Percentiles rank a stretch among this genome's conserved stretches.
Evolutionary conservation across 1,140 invertebrate genomes (phyloP).

Genomic region (Paramacrobiotus metropolitanus): DNA sequence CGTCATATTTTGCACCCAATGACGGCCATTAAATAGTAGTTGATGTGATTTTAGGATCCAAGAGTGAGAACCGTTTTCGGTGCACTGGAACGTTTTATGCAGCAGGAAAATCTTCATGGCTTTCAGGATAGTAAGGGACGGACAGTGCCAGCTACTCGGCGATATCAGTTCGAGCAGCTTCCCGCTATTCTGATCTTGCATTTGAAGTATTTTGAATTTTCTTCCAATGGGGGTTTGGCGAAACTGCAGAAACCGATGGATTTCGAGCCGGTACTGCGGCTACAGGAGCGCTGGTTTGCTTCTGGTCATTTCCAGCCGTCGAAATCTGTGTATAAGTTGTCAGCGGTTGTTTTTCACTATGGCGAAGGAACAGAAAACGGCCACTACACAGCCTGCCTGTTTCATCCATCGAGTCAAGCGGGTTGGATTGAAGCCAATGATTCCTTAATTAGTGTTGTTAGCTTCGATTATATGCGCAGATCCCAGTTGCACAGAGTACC

Average conservation of each 20-base stretch:
- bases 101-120: not conserved
- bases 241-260: not conserved
- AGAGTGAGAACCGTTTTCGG: not conserved
- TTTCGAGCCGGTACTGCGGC: not conserved
- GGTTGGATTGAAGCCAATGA: not conserved
- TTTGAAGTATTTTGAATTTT: not conserved
- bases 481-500: not conserved
- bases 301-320: not conserved
- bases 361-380: not conserved
- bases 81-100: not conserved
- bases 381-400: conserved; percentile 3
- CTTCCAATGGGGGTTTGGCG: not conserved
- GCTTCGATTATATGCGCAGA: not conserved
- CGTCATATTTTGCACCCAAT: too few relatives aligned
- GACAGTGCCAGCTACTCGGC: not conserved
- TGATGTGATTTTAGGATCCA: not conserved
- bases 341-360: not conserved
- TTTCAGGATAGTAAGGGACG: not conserved
- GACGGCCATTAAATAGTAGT: too few relatives aligned
- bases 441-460: not conserved
- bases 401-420: not conserved
- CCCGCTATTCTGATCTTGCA: not conserved
- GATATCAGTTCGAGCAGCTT: not conserved
- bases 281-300: not conserved
- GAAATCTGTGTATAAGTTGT: not conserved